Evolutionary conservation across 2,113 vertebrate genomes (phyloP).

Genomic region (Erinaceus europaeus): DNA sequence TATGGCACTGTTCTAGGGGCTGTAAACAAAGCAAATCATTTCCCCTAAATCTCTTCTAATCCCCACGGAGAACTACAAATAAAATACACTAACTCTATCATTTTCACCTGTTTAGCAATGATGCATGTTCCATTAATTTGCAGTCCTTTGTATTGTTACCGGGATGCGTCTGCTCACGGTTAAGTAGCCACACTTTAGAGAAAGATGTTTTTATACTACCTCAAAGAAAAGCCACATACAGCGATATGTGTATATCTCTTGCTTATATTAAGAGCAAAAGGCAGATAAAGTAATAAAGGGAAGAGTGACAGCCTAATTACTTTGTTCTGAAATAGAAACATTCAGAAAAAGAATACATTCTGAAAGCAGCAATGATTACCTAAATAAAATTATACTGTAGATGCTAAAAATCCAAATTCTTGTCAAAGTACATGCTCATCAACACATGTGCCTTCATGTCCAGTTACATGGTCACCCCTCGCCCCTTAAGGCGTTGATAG

Average conservation of each 20-base stretch:
- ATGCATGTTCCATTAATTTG: conserved; percentile 51
- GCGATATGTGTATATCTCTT: background rate
- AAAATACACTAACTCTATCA: conserved; percentile 47
- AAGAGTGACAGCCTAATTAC: conserved; percentile 9
- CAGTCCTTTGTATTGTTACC: background rate
- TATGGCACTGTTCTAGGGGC: conserved; percentile 60
- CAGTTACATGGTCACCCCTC: background rate
- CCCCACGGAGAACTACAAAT: conserved; percentile 49
- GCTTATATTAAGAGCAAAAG: conserved; percentile 48
- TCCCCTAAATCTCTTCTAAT: conserved; percentile 67
- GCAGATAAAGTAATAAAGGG: conserved; percentile 43
- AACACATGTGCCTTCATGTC: background rate
- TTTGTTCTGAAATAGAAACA: conserved; percentile 34
- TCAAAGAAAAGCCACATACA: conserved; percentile 31
- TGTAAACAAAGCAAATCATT: conserved; percentile 70
- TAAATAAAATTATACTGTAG: conserved; percentile 16
- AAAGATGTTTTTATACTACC: conserved; percentile 25
- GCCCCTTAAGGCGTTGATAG: background rate
- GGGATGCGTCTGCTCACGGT: background rate
- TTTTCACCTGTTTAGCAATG: conserved; percentile 54
- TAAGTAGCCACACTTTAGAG: background rate
- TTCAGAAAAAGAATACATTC: conserved; percentile 29
- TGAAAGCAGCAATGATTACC: conserved; percentile 30
- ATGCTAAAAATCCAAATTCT: conserved; percentile 24
- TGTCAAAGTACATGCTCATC: background rate